These are phyloP conservation scores for Alviniconcha strummeri DNA, from an alignment of 2,888 invertebrate species.

Conservation along the genomic window DNA sequence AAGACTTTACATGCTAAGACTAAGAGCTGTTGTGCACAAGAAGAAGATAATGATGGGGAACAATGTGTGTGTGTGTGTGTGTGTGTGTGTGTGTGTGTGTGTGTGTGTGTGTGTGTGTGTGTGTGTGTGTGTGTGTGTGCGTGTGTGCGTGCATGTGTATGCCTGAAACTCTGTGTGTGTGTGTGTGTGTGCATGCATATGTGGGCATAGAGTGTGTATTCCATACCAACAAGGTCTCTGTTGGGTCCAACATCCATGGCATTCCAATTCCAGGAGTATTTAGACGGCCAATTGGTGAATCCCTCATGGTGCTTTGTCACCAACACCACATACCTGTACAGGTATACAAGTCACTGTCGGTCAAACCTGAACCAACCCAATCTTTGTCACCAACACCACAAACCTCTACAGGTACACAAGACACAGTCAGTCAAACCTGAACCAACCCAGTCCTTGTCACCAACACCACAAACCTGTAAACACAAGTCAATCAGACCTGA, in stretches of 20 bases:
- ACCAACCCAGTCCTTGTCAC: slow-evolving; percentile 80
- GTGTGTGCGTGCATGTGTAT: too few relatives aligned
- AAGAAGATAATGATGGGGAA: too few relatives aligned
- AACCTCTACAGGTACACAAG: slow-evolving; percentile 76
- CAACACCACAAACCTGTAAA: slow-evolving; percentile 83
- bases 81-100: slow-evolving; percentile 10
- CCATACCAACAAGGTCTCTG: slow-evolving; percentile 82
- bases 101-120: not conserved
- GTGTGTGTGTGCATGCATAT: too few relatives aligned
- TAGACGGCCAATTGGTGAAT: slow-evolving; percentile 88
- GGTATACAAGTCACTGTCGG: too few relatives aligned
- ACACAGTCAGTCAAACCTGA: too few relatives aligned
- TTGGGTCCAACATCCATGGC: slow-evolving; percentile 86
- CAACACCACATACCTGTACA: slow-evolving; percentile 83
- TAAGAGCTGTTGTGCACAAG: too few relatives aligned
- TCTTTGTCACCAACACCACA: slow-evolving; percentile 87
- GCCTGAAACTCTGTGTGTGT: too few relatives aligned
- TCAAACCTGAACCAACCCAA: too few relatives aligned
- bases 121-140: too few relatives aligned
- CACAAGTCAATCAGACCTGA: too few relatives aligned
- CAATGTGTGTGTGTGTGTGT: not conserved
- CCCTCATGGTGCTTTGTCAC: slow-evolving; percentile 94
- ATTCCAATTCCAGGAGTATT: slow-evolving; percentile 89
- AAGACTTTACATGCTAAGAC: too few relatives aligned
- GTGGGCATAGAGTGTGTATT: too few relatives aligned